Percentiles rank a stretch among this genome's conserved stretches.
These are phyloP conservation scores for Phalangium opilio DNA, from an alignment of 2,888 invertebrate genomes.

Conservation along the genomic window DNA sequence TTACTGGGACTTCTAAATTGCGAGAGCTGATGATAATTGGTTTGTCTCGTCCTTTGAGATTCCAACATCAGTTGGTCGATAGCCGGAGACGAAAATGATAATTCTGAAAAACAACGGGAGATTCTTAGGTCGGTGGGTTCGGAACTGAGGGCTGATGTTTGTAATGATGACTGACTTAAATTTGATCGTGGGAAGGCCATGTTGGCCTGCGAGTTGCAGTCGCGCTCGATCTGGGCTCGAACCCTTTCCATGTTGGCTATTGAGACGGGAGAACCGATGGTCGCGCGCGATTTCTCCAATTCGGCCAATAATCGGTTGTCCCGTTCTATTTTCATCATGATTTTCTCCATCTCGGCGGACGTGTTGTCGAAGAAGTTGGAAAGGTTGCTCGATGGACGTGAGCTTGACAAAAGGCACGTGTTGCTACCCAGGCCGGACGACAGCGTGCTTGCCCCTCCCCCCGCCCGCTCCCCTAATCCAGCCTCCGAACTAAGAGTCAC, in stretches of 20 bases:
- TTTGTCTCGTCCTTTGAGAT: conserved; percentile 36
- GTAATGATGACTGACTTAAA: no score
- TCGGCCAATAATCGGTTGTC: conserved; percentile 59
- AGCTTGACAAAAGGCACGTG: no score
- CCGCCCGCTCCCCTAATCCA: no score
- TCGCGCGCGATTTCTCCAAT: conserved; percentile 40
- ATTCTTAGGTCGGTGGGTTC: no score
- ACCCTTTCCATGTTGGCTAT: conserved; percentile 11
- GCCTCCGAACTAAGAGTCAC: no score
- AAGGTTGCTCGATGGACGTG: no score
- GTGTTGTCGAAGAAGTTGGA: neutral
- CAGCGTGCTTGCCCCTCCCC: no score
- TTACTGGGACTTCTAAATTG: no score
- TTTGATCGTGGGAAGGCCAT: no score
- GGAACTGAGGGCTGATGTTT: no score
- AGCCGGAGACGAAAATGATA: conserved; percentile 17
- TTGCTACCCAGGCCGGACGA: no score
- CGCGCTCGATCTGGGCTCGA: conserved; percentile 13
- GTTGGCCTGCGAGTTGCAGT: conserved; percentile 4
- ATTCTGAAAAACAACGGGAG: neutral
- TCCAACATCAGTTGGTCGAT: conserved; percentile 18
- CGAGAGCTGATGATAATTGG: conserved; percentile 7
- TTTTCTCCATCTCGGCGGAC: neutral
- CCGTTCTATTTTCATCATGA: conserved; percentile 46
- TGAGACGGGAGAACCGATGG: conserved; percentile 12